Base-by-base conservation (phyloP, 30 jellyfish, hydroid and myxozoan species). In the Phacellophora camtschatica region DNA sequence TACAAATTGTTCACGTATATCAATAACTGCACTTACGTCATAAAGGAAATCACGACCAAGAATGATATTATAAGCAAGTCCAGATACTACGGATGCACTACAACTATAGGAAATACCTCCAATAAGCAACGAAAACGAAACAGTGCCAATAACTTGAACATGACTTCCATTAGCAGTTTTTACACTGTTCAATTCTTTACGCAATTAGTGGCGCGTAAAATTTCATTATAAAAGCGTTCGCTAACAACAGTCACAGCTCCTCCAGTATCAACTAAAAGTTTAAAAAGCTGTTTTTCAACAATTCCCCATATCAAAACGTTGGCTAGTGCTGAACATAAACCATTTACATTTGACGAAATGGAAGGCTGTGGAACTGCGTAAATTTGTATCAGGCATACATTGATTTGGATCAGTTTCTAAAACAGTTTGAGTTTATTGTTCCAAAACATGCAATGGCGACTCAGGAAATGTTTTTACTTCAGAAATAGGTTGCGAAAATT, bases 211-310 rank as follows among this genome's bases (percentile, higher is more conserved):
- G 80, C 62, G 41, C 80, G 63, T 36, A 36, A 27, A 66, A 66
- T 66, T 33, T 66, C 80, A 10, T 31, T 27, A 33, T 28, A 63
- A 33, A 63, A 25, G 16, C 23, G 30, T 8, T 63, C 77, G 31
- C 77, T 63, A 30, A 63, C 56, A 23, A 35, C 80, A 66, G 80
- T 66, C 24, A 36, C 80, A 13, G 80, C 80, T 9, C 62, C 80
- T 2, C 63, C 62, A 34, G 80, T 66, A 39, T 66, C 80, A 36
- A 36, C 80, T 8, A 66, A 16, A 33, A 66, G 39, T 35, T 66
- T 66, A 28, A 66, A 66, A n/a, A 20, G 36, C 20, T 36, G 80
- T 66, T 66, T 66, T 36, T 66, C 80, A 66, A 66, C 80, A 23
- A 66, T 29, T 13, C 74, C 74, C 74, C 74, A 59, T 16, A 59